Conservation (phyloP, 2,888 invertebrate genomes). For the Tanypteryx hageni region DNA sequence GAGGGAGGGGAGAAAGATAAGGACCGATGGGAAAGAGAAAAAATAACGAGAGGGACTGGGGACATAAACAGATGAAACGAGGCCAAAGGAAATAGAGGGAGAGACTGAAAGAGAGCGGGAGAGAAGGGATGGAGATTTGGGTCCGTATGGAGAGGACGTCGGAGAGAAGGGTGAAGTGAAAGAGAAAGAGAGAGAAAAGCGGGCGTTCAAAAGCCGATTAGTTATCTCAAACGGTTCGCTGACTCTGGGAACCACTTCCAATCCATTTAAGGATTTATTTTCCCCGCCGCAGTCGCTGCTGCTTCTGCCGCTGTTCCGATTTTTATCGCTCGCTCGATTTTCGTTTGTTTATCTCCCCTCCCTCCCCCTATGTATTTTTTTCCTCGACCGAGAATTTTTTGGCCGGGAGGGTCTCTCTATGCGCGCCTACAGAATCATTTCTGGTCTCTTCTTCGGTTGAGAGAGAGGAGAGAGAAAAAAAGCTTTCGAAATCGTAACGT, state of each 20-base stretch:
- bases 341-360: neutral
- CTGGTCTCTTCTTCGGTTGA: too few relatives aligned
- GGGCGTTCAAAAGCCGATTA: neutral
- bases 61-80: too few relatives aligned
- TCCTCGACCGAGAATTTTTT: neutral
- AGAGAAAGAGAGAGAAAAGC: neutral
- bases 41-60: too few relatives aligned
- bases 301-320: neutral
- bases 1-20: too few relatives aligned
- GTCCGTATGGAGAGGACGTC: too few relatives aligned
- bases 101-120: too few relatives aligned
- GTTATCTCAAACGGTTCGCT: neutral
- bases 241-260: neutral
- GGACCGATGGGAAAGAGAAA: too few relatives aligned
- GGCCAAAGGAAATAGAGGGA: too few relatives aligned
- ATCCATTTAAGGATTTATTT: conserved; percentile 20
- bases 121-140: too few relatives aligned
- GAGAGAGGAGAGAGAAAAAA: neutral
- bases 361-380: too few relatives aligned
- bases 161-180: too few relatives aligned
- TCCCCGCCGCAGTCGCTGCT: neutral
- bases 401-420: neutral
- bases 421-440: neutral
- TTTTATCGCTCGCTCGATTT: neutral
- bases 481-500: neutral